Base-by-base conservation (phyloP, 2,113 vertebrate species). In the Bubo scandiacus region DNA sequence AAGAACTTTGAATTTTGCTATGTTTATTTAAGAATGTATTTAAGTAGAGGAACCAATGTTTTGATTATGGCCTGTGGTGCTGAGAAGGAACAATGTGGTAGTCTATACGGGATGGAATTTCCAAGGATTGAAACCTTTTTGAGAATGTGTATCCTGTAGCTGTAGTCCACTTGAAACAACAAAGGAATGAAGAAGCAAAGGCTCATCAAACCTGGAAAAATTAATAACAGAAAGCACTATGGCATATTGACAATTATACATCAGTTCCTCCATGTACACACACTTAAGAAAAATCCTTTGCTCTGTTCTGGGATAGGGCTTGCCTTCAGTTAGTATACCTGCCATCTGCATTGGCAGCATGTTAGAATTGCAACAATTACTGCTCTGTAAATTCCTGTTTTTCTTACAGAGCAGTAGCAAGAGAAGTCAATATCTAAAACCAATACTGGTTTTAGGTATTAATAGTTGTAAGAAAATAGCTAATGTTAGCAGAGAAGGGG, bases 321-420 rank as follows among this genome's bases (percentile, higher is more conserved):
- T 84, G 38, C 27, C 11, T n/a, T 72, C 11, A 38, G 25, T 75
- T 38, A 1, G 21, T 8, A 1, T 49, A 27, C 12, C 7, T 74
- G 29, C 32, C 2, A 9, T 51, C 22, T 73, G 21, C 12, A 2
- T 40, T 52, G 27, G 20, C 65, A 51, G 26, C 1, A 2, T 1
- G 0, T 72, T 75, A 42, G 9, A 14, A 20, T 38, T 75, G 8
- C 27, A n/a, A 45, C 42, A 38, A 34, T 54, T 81, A 43, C 17
- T 47, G 29, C 25, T 73, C 9, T 57, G 12, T 30, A 34, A 45
- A 52, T 62, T 51, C 10, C 5, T 52, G 3, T 0, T 63, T 86
- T 68, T 58, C 63, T 63, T 79, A 32, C 12, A 40, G 21, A 74
- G 61, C 38, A 54, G 43, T 22, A 75, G 15, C 30, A 59, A 81